A percentile compares a stretch with the other conserved stretches of the same genome.
Evolutionary conservation across 2,888 invertebrate species (phyloP).

Genomic region (Eilema depressum): DNA sequence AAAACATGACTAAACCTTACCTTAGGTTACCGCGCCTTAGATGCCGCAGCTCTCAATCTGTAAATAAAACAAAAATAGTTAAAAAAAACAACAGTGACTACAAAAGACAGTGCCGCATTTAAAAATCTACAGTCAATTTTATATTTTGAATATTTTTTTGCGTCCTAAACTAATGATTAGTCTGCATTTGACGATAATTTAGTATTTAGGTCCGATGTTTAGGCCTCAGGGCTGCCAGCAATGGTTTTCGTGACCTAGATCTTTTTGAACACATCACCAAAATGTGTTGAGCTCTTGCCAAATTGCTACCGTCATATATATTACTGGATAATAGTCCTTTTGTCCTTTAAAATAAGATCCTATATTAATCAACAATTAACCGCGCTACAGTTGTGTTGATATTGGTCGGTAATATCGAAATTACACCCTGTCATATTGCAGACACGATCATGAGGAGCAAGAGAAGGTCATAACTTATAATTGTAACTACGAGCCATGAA

Average conservation of each 20-base stretch:
- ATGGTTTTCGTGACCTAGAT: conserved; percentile 85
- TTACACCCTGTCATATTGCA: conserved; percentile 83
- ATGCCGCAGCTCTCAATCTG: conserved; percentile 51
- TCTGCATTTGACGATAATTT: conserved; percentile 80
- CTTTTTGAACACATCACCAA: conserved; percentile 73
- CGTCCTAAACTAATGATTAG: conserved; percentile 74
- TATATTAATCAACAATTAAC: conserved; percentile 45
- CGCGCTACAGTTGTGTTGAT: conserved; percentile 50
- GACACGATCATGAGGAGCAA: conserved; percentile 77
- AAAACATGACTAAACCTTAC: conserved; percentile 51
- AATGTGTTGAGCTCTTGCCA: conserved; percentile 51
- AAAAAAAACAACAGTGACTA: conserved; percentile 47
- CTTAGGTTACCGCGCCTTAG: conserved; percentile 49
- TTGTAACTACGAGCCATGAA: conserved; percentile 59
- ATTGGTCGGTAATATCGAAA: conserved; percentile 70
- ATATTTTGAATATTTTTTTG: conserved; percentile 73
- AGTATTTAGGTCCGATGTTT: conserved; percentile 79
- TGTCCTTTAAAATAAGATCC: conserved; percentile 49
- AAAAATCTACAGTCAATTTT: conserved; percentile 63
- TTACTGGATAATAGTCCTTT: conserved; percentile 43
- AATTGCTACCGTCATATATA: conserved; percentile 49
- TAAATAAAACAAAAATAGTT: conserved; percentile 56
- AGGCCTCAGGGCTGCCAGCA: conserved; percentile 76
- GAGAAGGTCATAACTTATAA: conserved; percentile 76
- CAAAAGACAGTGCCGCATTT: conserved; percentile 55